Base-by-base conservation (phyloP, 2,888 invertebrate species). In the Troides helena region DNA sequence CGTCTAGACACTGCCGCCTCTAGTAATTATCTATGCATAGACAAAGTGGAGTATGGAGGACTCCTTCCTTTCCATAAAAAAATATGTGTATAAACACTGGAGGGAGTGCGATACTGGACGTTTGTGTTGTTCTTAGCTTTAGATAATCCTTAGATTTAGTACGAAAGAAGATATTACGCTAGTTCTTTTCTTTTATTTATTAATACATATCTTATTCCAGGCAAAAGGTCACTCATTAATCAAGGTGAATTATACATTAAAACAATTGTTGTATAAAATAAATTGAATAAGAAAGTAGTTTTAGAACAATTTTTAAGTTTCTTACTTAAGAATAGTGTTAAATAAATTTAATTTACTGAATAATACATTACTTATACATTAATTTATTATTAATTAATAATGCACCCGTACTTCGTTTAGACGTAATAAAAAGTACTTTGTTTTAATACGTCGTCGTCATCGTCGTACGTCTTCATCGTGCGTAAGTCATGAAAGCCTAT, bases 41-140 rank as follows among this genome's bases (percentile, higher is more conserved):
- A 70, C 36, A 69, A 69, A 56, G 23, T 43, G 87, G 85, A 81
- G 62, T 72, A 81, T 84, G 80, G 81, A 85, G 82, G 81, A 85
- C 82, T 79, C 81, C 80, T 82, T 85, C 84, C 81, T 90, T 88
- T 89, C 85, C 91, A 91, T 90, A 92, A 90, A 86, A 90, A 58
- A 85, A 84, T 78, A 82, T 84, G 88, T 90, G 87, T 91, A 83
- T 86, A 89, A 88, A 89, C 87, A 91, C 86, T 92, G 92, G 92
- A 92, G 92, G 92, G 92, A 92, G 91, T 89, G 90, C 89, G 92
- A 92, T 90, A 90, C 88, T 92, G 92, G 92, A 92, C 92, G 92
- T 90, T 86, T 85, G 84, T 81, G 84, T 86, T 86, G 78, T 84
- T 85, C 85, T 85, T 85, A 87, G 81, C 82, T 76, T 80, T 81